Evolutionary conservation across 2,113 vertebrate species (phyloP), one percentile per base, ranked within the genome.

Genomic region (Bos indicus): DNA sequence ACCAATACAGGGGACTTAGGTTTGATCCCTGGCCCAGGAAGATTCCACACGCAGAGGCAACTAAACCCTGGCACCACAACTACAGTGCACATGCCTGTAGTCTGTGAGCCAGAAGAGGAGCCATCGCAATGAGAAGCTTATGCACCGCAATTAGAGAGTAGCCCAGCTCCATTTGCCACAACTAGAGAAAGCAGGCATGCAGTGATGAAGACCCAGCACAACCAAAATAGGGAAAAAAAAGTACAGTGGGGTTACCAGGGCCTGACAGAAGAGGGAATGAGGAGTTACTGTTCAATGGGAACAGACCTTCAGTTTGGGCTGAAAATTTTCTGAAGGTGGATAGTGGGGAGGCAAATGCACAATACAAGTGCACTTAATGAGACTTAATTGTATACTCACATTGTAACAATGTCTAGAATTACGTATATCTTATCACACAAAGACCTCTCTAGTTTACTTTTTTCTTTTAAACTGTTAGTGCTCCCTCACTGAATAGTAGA

Each of bases 61-160:
- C 71, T 25, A 77, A 43, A 43, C 71, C 71, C 71, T 43, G 36
- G 36, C 23, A 43, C 40, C 71, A 77, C 23, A 77, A 43, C 71
- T 77, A 14, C 23, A 77, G 71, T 43, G 40, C 2, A 26, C 11
- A 25, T 7, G 23, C 71, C 12, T 77, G 3, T 40, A 26, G 23
- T 43, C 71, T 43, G 6, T 43, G 12, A 77, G 36, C 36, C 40
- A 15, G 7, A 26, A 77, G 3, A 77, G 40, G 40, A 43, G 6
- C 40, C 71, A 26, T 43, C 0, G 0, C 71, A 77, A 14, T 77
- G 11, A 77, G 40, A 77, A 43, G 40, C 23, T 26, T 14, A 43
- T 14, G 12, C 40, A 14, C 71, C 0, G 0, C 71, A 77, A 6
- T 43, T 43, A 43, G 11, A 6, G 5, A 43, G 23, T 2, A 14